Evolutionary conservation across 2,113 vertebrate genomes (phyloP), one percentile per base, ranked within the genome.

Genomic region (Silurus meridionalis): DNA sequence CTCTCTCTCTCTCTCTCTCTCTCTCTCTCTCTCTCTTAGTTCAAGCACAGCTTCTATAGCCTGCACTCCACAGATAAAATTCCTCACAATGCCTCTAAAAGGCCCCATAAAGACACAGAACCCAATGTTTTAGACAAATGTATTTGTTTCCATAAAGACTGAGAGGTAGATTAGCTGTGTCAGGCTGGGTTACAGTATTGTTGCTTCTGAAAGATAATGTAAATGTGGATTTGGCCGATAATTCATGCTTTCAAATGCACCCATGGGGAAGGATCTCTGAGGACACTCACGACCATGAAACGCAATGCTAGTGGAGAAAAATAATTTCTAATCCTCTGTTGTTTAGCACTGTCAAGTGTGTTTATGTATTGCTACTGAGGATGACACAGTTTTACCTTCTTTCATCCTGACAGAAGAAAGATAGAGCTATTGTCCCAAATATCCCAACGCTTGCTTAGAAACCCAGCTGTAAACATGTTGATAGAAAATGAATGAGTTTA

Each of bases 51-150:
- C 78, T 82, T 82, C 89, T 86, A 82, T 84, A 90, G 87, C 82
- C 89, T 90, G 89, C 78, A 28, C 84, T 86, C 81, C 69, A 86
- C 82, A 84, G 89, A 90, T 90, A 90, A 89, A 87, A 88, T 71
- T 82, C 74, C 17, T 6, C 69, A 90, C 89, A 90, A 90, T 90
- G 87, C 77, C 69, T 52, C 84, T 88, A 89, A 89, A 85, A 82
- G 86, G 84, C n/a, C 63, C 84, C 82, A 63, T 85, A 63, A 85
- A 88, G 84, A 86, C 64, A 6, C 67, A 83, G 37, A 69, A 86
- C 83, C 84, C 82, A 84, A 86, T 86, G 75, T 87, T 84, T 88
- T 69, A 86, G 80, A 84, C 84, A 84, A 84, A 84, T 71, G 82
- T 75, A 71, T 86, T 86, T 90, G 89, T 88, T 88, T 86, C 19